Conservation (phyloP, 1,140 invertebrate species). For the Temnothorax longispinosus region DNA sequence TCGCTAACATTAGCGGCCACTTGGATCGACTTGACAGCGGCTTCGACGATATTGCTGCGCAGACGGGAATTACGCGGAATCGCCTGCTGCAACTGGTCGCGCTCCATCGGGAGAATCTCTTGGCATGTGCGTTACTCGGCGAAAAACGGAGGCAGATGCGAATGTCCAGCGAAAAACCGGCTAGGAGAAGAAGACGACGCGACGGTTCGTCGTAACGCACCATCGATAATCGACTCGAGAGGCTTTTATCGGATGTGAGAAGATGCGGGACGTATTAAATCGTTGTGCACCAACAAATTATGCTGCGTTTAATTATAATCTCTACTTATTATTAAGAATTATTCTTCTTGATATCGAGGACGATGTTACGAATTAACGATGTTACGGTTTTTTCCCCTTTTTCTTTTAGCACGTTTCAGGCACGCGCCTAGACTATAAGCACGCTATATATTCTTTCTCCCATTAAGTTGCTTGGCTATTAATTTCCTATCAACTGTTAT, state of each 20-base stretch:
- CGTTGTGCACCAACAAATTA: background rate
- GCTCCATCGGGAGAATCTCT: slow-evolving; percentile 77
- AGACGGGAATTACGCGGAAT: slow-evolving; percentile 74
- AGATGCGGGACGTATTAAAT: background rate
- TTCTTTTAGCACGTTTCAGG: too few relatives aligned
- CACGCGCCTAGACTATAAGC: too few relatives aligned
- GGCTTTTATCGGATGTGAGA: background rate
- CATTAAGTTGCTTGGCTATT: background rate
- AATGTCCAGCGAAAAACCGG: background rate
- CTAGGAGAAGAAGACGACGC: background rate
- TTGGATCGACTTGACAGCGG: slow-evolving; percentile 78
- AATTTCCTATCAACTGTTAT: background rate
- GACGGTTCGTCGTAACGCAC: background rate
- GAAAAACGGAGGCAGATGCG: slow-evolving; percentile 54
- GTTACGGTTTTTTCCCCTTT: too few relatives aligned
- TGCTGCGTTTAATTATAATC: background rate
- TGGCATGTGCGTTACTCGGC: slow-evolving; percentile 73
- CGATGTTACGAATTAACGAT: too few relatives aligned
- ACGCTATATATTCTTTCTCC: background rate
- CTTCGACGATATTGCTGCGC: slow-evolving; percentile 75
- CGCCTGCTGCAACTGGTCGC: slow-evolving; percentile 72
- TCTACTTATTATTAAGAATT: background rate
- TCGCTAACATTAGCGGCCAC: slow-evolving; percentile 80
- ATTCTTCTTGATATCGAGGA: background rate
- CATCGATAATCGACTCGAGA: background rate